Percentiles rank a stretch among this genome's conserved stretches.
Evolutionary conservation across 1,140 invertebrate species (phyloP).

Genomic region (Chironomus tepperi): DNA sequence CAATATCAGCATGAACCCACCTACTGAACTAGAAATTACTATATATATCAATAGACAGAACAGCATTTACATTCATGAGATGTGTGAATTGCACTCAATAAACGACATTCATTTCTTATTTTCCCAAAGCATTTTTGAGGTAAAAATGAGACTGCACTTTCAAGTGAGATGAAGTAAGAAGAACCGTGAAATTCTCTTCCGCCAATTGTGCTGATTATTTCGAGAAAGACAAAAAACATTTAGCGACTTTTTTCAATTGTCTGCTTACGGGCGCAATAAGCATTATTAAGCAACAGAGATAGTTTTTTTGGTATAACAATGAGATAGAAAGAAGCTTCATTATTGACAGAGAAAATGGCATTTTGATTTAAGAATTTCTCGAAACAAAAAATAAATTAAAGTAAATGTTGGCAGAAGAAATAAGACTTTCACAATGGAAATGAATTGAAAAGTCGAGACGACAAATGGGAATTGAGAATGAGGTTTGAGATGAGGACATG

Average conservation of each 20-base stretch:
- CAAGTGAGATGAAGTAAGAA: background rate
- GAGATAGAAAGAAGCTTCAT: background rate
- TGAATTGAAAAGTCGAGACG: too few species aligned
- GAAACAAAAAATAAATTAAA: too few species aligned
- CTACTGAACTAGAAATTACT: background rate
- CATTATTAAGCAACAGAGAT: too few species aligned
- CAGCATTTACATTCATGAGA: background rate
- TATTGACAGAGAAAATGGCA: background rate
- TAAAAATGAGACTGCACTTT: background rate
- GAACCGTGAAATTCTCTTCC: slow-evolving; percentile 1
- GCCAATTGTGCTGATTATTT: background rate
- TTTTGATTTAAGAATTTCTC: background rate
- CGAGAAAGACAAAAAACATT: background rate
- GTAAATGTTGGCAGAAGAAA: too few species aligned
- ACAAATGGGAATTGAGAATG: too few species aligned
- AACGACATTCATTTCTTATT: background rate
- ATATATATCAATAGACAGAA: background rate
- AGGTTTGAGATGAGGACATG: too few species aligned
- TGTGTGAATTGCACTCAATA: slow-evolving; percentile 12
- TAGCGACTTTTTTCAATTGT: slow-evolving; percentile 2
- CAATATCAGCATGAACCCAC: background rate
- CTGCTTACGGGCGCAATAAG: background rate
- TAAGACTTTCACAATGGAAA: too few species aligned
- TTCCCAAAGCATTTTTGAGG: background rate
- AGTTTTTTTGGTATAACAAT: background rate